Evolutionary conservation across 2,888 invertebrate genomes (phyloP).

Genomic region (Pristionchus mayeri): DNA sequence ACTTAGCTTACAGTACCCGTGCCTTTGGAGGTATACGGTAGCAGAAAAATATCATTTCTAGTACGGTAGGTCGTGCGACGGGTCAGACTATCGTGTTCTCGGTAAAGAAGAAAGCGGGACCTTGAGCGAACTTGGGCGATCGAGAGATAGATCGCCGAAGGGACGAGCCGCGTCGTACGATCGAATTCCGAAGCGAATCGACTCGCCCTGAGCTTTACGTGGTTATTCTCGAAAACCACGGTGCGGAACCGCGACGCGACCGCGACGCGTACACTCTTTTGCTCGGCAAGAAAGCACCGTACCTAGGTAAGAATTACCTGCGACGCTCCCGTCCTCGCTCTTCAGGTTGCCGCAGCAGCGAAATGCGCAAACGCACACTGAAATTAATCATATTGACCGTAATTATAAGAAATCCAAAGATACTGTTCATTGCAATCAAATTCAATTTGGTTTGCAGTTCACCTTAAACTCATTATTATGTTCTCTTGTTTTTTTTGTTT

Average conservation of each 20-base stretch:
- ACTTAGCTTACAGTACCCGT: neutral
- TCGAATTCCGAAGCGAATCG: constrained; percentile 64
- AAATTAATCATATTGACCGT: constrained; percentile 47
- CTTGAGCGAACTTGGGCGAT: constrained; percentile 70
- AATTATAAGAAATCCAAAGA: neutral
- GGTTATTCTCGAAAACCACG: too few species aligned
- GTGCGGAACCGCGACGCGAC: too few species aligned
- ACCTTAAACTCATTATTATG: neutral
- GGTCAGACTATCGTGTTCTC: constrained; percentile 72
- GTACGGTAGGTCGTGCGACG: neutral
- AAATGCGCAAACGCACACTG: constrained; percentile 76
- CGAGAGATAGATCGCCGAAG: constrained; percentile 69
- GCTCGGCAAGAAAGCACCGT: too few species aligned
- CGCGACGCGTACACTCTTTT: too few species aligned
- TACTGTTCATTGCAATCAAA: too few species aligned
- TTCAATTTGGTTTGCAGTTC: neutral
- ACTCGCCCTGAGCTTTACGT: constrained; percentile 41
- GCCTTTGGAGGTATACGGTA: neutral
- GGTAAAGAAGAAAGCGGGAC: constrained; percentile 59
- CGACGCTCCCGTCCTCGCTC: constrained; percentile 57
- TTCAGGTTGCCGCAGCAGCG: constrained; percentile 74
- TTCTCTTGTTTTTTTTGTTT: neutral
- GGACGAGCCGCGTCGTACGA: constrained; percentile 66
- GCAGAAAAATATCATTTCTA: too few species aligned
- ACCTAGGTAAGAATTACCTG: constrained; percentile 48